A percentile compares a stretch with the other conserved stretches of the same genome.
phyloP scores from a whole-genome alignment of 64 coral and sea anemone genomes.

The Catalaphyllia jardinei region DNA sequence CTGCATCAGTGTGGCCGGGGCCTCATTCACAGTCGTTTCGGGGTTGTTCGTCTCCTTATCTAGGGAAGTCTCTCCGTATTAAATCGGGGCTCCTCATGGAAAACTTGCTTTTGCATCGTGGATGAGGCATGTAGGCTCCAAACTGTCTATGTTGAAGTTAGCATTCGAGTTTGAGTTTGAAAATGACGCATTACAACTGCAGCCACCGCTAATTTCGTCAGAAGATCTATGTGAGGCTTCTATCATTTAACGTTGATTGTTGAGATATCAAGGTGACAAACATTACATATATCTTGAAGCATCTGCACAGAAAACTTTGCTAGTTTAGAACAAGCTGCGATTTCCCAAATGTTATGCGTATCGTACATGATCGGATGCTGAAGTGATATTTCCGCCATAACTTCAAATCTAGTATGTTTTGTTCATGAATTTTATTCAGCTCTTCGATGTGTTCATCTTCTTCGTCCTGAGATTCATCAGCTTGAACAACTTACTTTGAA shows the following conservation, averaged over 20 bases:
- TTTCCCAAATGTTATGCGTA: constrained; percentile 46
- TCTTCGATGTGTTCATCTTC: neutral
- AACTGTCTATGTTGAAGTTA: too few relatives aligned
- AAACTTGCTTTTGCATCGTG: too few relatives aligned
- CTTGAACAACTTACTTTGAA: neutral
- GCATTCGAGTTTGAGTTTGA: too few relatives aligned
- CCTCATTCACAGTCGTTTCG: too few relatives aligned
- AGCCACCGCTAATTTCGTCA: neutral
- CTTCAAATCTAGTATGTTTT: constrained; percentile 6
- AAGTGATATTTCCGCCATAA: neutral
- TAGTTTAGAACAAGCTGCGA: constrained; percentile 13
- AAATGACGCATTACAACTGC: neutral
- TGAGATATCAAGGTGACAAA: constrained; percentile 28
- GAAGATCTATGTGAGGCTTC: constrained; percentile 14
- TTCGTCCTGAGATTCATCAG: neutral
- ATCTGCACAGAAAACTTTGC: constrained; percentile 30
- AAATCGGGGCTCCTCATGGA: too few relatives aligned
- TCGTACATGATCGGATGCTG: constrained; percentile 48
- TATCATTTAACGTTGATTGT: constrained; percentile 4
- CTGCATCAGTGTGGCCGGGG: too few relatives aligned
- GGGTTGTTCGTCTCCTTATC: too few relatives aligned
- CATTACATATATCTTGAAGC: constrained; percentile 18
- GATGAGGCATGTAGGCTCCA: too few relatives aligned
- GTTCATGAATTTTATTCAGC: neutral
- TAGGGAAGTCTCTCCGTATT: too few relatives aligned